Evolutionary conservation across 2,797 vertebrate genomes (phyloP), one percentile per base, ranked within the genome.

Genomic region (Pteropus rufus): DNA sequence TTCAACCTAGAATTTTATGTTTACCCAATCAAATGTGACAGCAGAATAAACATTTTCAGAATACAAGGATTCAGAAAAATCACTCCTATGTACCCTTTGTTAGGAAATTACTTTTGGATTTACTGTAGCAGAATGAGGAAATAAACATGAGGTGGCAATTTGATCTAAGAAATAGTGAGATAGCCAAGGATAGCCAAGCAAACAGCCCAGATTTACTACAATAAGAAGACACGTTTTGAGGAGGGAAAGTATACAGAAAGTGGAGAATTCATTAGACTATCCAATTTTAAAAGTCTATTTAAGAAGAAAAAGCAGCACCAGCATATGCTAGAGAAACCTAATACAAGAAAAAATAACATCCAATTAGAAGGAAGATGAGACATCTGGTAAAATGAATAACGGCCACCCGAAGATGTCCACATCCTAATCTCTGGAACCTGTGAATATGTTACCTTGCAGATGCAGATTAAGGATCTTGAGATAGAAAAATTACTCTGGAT

Each of bases 31-130:
- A 94, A 89, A 81, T 39, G 7, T 56, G 65, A 70, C 26, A 92
- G n/a, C 29, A 89, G 31, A 86, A 73, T 70, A 91, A 60, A 60
- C 29, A 79, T 82, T 85, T 86, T 91, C 64, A 91, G 36, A 84
- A 88, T 7, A 11, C 18, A 75, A 79, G 29, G 60, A 81, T 62
- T 46, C 73, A 89, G 23, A 75, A 79, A 85, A 93, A 93, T 67
- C 31, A 84, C 7, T 34, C 31, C 11, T n/a, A 70, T 24, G 34
- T 4, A n/a, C 16, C 16, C 19, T 72, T 69, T 54, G 49, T 67
- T 49, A 60, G 18, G 76, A 89, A 92, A 34, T 75, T 89, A 39
- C 34, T 60, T 72, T 58, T 79, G 34, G 39, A 76, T 69, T 52
- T 80, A 54, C 36, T 39, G n/a, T 6, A 44, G 12, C 29, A 85